Base-by-base conservation (phyloP, 2,797 vertebrate genomes). In the Naso thynnoides region DNA sequence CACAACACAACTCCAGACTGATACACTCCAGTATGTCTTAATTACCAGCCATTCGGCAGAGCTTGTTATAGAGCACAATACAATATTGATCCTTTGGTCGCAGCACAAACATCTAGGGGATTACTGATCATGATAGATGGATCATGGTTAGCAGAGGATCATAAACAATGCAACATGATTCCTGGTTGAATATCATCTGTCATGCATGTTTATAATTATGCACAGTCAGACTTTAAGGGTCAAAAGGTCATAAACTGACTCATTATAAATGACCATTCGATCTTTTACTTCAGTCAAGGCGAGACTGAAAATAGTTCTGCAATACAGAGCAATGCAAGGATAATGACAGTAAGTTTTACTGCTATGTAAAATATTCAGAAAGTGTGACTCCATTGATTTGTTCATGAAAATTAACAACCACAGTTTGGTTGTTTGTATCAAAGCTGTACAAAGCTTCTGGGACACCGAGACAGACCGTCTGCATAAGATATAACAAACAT, bases 321-420 rank as follows among this genome's bases (percentile, higher is more conserved):
- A 85, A 77, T 21, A 53, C 8, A 64, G 38, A 81, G 77, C 66
- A 88, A 82, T 50, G 74, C 18, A 49, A 53, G 31, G 67, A 78
- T 69, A 67, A 72, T 53, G 26, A 65, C 65, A 76, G 36, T 29
- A 33, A 53, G 48, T 59, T 81, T 78, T 65, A 73, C 67, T 79
- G 44, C 33, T 15, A 42, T 69, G 59, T 90, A 75, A 87, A 89
- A 91, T 89, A 85, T 84, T 90, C 82, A 88, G 56, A 64, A 56
- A 64, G 83, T 86, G 59, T 78, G 66, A 85, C 75, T 84, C 49
- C 31, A 58, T 64, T 73, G 74, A 76, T 87, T 82, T 87, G 75
- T 76, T 79, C 53, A 76, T 79, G 61, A 85, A 61, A 83, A 86
- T 67, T 55, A 88, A 83, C 63, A 78, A 52, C 63, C 76, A 79